Percentiles rank a stretch among this genome's conserved stretches.
Conservation (phyloP, 2,797 vertebrate genomes). For the Gallinago nigripennis region DNA sequence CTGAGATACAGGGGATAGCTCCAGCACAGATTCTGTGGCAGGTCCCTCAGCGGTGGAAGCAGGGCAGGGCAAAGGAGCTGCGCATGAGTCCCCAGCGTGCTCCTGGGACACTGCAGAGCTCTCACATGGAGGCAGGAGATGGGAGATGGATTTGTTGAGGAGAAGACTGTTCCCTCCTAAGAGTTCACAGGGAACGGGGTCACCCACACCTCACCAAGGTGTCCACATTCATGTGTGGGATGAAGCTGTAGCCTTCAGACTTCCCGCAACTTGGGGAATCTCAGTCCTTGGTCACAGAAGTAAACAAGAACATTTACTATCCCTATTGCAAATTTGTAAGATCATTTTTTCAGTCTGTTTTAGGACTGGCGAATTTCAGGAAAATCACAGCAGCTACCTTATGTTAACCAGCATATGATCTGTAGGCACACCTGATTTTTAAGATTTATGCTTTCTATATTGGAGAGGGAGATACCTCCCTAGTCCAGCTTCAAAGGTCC, state of each 20-base stretch:
- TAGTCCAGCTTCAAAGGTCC: neutral
- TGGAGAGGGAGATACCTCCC: neutral
- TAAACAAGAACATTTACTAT: neutral
- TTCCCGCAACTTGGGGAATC: neutral
- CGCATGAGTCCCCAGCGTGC: rapidly evolving
- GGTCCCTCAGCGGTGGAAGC: neutral
- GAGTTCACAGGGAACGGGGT: neutral
- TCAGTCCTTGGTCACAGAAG: neutral
- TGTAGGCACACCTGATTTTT: neutral
- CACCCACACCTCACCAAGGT: neutral
- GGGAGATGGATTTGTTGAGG: neutral
- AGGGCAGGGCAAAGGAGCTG: neutral
- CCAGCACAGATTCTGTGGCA: neutral
- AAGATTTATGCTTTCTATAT: neutral
- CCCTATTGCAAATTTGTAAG: neutral
- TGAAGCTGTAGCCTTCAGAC: neutral
- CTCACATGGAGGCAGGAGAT: neutral
- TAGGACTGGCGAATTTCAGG: neutral
- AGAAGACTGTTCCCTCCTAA: neutral
- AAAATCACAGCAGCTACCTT: neutral
- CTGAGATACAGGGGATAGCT: neutral
- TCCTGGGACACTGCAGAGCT: neutral
- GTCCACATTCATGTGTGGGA: neutral
- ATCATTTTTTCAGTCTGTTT: neutral
- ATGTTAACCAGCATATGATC: neutral